Conservation (phyloP, 2,888 invertebrate species). For the Germaria angustata region DNA sequence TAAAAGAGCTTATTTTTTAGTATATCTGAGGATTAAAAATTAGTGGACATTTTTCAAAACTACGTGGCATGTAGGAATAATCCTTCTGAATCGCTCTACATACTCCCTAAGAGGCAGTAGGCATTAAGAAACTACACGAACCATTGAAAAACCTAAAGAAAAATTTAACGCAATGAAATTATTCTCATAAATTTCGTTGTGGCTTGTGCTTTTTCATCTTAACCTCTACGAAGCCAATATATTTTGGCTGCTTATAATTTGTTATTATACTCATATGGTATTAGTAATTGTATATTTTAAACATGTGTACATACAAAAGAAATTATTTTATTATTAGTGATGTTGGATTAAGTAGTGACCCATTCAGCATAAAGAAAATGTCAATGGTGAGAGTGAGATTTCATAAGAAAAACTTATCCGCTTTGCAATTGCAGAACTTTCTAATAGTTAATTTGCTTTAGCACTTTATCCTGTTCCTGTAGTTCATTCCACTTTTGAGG, state of each 20-base stretch:
- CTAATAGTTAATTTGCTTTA: no score
- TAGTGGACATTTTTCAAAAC: not conserved
- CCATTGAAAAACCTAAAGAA: not conserved
- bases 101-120: not conserved
- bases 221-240: not conserved
- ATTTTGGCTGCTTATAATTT: constrained; percentile 5
- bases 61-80: not conserved
- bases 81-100: not conserved
- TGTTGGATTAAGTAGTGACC: no score
- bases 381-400: no score
- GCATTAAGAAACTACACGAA: constrained; percentile 10
- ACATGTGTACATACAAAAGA: no score
- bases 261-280: not conserved
- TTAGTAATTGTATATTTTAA: constrained; percentile 14
- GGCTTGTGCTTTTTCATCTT: not conserved
- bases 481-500: no score
- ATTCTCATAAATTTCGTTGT: constrained; percentile 57
- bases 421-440: no score
- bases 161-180: constrained; percentile 50
- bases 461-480: no score
- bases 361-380: no score
- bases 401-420: no score
- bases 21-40: not conserved
- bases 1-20: not conserved
- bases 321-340: no score